Conservation (phyloP, 2,888 invertebrate genomes). For the Macrophya alboannulata region DNA sequence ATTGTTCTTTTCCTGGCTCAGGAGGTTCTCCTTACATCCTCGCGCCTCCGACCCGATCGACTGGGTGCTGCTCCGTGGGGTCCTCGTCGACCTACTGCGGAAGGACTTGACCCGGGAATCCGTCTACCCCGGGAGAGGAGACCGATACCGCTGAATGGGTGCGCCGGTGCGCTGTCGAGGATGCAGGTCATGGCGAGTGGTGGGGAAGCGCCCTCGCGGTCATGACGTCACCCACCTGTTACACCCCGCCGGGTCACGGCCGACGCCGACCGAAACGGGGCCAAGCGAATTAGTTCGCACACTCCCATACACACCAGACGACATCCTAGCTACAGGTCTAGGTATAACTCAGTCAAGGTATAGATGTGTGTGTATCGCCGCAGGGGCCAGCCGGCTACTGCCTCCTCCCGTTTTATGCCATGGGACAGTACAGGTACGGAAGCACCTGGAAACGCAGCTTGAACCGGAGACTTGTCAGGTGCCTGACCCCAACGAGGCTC, state of each 20-base stretch:
- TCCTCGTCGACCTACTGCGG: constrained; percentile 46
- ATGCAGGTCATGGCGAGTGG: constrained; percentile 61
- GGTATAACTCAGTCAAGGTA: not conserved
- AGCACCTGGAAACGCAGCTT: constrained; percentile 38
- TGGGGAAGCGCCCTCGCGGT: constrained; percentile 61
- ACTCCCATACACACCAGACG: constrained; percentile 26
- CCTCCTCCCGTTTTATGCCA: not conserved
- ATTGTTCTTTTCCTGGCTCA: not conserved
- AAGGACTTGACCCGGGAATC: constrained; percentile 49
- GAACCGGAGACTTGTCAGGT: constrained; percentile 27
- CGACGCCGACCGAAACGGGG: constrained; percentile 46
- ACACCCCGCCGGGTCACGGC: constrained; percentile 67
- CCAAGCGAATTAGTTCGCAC: constrained; percentile 54
- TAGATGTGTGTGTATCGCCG: not conserved
- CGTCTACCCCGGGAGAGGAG: constrained; percentile 52
- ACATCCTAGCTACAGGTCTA: constrained; percentile 20
- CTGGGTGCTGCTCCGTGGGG: constrained; percentile 19
- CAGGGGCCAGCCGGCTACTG: not conserved
- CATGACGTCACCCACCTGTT: constrained; percentile 78
- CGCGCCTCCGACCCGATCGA: not conserved
- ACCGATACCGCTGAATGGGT: constrained; percentile 43
- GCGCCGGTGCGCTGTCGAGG: constrained; percentile 58
- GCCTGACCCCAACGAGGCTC: constrained; percentile 41
- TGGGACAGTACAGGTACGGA: constrained; percentile 37
- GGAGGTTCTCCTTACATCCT: not conserved